Evolutionary conservation across 2,797 vertebrate genomes (phyloP).

Genomic region (Sebastes flavidus): DNA sequence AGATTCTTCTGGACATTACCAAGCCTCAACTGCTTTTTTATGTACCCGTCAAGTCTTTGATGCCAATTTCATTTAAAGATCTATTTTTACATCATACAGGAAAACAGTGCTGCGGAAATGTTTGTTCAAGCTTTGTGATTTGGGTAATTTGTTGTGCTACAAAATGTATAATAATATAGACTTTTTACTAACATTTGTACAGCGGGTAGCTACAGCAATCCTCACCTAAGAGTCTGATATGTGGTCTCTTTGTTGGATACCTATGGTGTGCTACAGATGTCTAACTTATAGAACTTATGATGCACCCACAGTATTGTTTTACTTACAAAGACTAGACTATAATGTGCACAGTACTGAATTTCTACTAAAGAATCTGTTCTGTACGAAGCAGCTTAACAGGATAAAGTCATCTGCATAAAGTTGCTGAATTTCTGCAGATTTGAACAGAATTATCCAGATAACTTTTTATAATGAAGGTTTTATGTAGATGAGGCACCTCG

Average conservation of each 20-base stretch:
- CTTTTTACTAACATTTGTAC: background rate
- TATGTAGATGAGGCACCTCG: background rate
- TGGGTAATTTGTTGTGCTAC: constrained; percentile 34
- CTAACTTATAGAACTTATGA: background rate
- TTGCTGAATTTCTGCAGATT: background rate
- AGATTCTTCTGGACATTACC: constrained; percentile 34
- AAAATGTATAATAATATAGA: background rate
- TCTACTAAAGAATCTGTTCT: background rate
- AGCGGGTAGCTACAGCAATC: background rate
- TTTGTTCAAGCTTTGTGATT: constrained; percentile 8
- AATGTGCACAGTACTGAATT: background rate
- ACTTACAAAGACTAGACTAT: background rate
- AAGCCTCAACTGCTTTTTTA: constrained; percentile 12
- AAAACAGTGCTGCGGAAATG: constrained; percentile 6
- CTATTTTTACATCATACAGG: constrained; percentile 33
- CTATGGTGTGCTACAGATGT: background rate
- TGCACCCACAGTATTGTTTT: background rate
- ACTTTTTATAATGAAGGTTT: background rate
- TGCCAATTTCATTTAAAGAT: constrained; percentile 39
- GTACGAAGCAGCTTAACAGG: background rate
- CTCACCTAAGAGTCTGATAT: background rate
- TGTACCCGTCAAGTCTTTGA: constrained; percentile 22
- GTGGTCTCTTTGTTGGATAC: background rate
- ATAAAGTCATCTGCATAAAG: background rate
- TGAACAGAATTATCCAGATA: background rate